Base-by-base conservation (phyloP, 2,797 vertebrate genomes). In the Enteromius fasciolatus region DNA sequence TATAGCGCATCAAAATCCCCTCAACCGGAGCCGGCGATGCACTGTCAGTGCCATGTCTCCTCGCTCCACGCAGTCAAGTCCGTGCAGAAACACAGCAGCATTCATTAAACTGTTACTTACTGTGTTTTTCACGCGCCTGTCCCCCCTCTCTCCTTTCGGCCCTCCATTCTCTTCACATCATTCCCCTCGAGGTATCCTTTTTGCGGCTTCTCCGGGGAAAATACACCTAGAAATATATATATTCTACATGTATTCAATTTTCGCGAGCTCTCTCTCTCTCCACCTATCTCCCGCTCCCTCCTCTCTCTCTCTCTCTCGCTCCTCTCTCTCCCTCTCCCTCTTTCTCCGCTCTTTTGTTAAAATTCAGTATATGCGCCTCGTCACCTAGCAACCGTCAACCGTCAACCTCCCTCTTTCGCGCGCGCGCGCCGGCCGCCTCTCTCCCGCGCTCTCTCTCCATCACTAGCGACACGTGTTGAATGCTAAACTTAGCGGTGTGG, bases 301-400 rank as follows among this genome's bases (percentile, higher is more conserved):
- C 63, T 25, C 44, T 41, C 85, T 87, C 87, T 88, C 82, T 48
- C 85, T 88, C 85, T 75, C 83, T 80, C 85, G 20, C 90, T 90
- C 92, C 91, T 84, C 82, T 48, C 85, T 75, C 83, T 80, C 85
- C 20, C 90, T 90, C 92, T 92, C 92, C 85, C 92, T 92, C 92
- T 94, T 88, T 93, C 92, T 91, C 92, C 88, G 93, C 93, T 94
- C 94, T 95, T 95, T 95, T 94, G 94, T 95, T 95, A 95, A 95
- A 95, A 95, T 95, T 95, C 95, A 95, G 95, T 95, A 95, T 95
- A 95, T 95, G 95, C 94, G 92, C 94, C 91, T 92, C 93, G 93
- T 95, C 94, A 94, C 95, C 93, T 95, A 95, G 95, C 94, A 95
- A 95, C 94, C 94, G 89, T 94, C 94, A 95, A 94, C 94, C 94